Evolutionary conservation across 2,113 vertebrate genomes (phyloP), one percentile per base, ranked within the genome.

Genomic region (Trichechus manatus): DNA sequence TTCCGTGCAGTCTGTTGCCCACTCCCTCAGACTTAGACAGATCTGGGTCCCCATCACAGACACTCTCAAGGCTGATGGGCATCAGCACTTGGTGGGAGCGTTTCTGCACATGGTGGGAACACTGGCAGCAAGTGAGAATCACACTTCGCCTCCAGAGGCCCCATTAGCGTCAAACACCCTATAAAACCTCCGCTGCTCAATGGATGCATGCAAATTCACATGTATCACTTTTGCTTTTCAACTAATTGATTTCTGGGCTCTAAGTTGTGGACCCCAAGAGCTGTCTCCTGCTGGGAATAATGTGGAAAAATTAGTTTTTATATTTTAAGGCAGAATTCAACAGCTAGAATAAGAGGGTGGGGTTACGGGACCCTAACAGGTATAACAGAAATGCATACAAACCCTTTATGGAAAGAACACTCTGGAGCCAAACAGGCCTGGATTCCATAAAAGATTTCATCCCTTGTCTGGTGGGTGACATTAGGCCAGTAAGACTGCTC

Each of bases 341-440:
- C 64, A 39, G 10, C 42, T 6, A 29, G 47, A 36, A 5, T 78
- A 29, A 87, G 36, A 75, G 39, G 6, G 6, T 3, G 0, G 53
- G 39, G 4, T n/a, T 39, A 33, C 22, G 15, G 42, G 78, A 27
- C 9, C 47, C 17, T 27, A 33, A 0, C 1, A 36, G 72, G 31
- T 23, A 0, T 36, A 9, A 9, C 3, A 33, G 23, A 70, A 19
- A 50, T 39, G 9, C 6, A 0, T 6, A 4, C 3, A n/a, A 39
- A 15, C 4, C 27, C 36, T 4, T 20, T 14, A 27, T 9, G 50
- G 78, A n/a, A 47, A 59, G 39, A 27, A 8, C 19, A 4, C 63
- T 39, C 3, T 31, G 15, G 17, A 59, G 23, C 36, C 31, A 8
- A 2, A 25, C 42, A 1, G 70, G 27, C 61, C 2, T 20, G 33